Percentiles rank a stretch among this genome's conserved stretches.
phyloP scores from a whole-genome alignment of 30 jellyfish, hydroid and myxozoan species.

The Hydra vulgaris region DNA sequence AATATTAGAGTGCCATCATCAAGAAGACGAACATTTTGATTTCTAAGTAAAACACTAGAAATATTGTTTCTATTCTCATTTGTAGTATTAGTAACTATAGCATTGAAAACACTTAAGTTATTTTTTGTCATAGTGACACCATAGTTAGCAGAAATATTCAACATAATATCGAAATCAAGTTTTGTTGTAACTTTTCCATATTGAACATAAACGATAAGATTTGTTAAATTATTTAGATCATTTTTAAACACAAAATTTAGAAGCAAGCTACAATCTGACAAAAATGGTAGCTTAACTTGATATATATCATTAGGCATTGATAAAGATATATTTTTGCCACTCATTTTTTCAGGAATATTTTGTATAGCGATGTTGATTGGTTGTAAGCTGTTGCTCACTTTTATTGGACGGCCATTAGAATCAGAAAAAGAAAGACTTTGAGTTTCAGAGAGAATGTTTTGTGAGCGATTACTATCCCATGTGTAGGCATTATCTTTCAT shows the following conservation, averaged over 20 bases:
- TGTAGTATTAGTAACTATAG: background rate
- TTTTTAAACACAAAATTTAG: conserved; percentile 13
- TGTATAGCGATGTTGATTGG: conserved; percentile 3
- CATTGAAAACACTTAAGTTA: background rate
- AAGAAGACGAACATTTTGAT: conserved; percentile 33
- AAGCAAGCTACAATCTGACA: background rate
- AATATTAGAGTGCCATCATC: conserved; percentile 45
- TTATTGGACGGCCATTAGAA: background rate
- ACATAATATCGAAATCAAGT: conserved; percentile 36
- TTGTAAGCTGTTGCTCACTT: background rate
- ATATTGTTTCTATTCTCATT: background rate
- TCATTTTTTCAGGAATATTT: background rate
- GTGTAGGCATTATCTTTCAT: background rate
- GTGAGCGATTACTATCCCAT: conserved; percentile 9
- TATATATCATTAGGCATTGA: conserved; percentile 13
- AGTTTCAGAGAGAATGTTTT: background rate
- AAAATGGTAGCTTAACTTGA: background rate
- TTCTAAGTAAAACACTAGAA: too few species aligned
- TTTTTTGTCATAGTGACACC: background rate
- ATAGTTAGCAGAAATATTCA: background rate
- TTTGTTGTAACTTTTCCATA: conserved; percentile 56
- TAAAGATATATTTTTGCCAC: conserved; percentile 2
- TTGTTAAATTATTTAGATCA: conserved; percentile 34
- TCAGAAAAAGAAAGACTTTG: background rate
- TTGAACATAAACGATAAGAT: conserved; percentile 43